These are phyloP conservation scores for Xyrichtys novacula DNA, from an alignment of 2,797 vertebrate genomes.

Conservation along the genomic window DNA sequence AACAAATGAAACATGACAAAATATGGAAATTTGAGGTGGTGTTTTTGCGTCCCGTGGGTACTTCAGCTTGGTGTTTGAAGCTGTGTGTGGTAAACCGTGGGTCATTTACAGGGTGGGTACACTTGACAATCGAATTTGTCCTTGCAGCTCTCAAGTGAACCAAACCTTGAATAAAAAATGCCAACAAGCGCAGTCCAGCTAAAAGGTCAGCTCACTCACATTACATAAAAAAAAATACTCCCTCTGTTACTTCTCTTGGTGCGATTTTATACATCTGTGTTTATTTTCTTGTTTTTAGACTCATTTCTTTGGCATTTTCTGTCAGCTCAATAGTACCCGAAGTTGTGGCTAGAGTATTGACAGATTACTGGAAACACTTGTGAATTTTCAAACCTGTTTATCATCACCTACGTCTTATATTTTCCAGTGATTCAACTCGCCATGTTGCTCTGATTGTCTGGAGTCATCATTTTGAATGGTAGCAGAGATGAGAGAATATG, in stretches of 20 bases:
- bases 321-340: not conserved
- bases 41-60: slow-evolving; percentile 22
- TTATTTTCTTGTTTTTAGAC: not conserved
- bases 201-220: slow-evolving; percentile 17
- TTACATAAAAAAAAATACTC: not conserved
- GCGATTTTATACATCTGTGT: not conserved
- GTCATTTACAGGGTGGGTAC: slow-evolving; percentile 29
- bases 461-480: not conserved
- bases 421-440: not conserved
- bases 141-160: slow-evolving; percentile 29
- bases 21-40: slow-evolving; percentile 47
- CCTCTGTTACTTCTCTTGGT: not conserved
- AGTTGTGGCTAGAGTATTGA: not conserved
- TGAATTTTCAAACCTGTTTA: slow-evolving; percentile 3
- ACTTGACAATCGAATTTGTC: slow-evolving; percentile 44
- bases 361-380: not conserved
- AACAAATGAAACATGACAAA: slow-evolving; percentile 69
- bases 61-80: slow-evolving; percentile 15
- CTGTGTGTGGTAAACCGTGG: slow-evolving; percentile 45
- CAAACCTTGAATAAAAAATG: slow-evolving; percentile 43
- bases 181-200: slow-evolving; percentile 7
- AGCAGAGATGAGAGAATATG: not conserved
- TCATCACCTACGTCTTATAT: not conserved
- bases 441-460: not conserved
- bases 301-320: not conserved